Conservation (phyloP, 2,888 invertebrate species). For the Sialis fuliginosa region DNA sequence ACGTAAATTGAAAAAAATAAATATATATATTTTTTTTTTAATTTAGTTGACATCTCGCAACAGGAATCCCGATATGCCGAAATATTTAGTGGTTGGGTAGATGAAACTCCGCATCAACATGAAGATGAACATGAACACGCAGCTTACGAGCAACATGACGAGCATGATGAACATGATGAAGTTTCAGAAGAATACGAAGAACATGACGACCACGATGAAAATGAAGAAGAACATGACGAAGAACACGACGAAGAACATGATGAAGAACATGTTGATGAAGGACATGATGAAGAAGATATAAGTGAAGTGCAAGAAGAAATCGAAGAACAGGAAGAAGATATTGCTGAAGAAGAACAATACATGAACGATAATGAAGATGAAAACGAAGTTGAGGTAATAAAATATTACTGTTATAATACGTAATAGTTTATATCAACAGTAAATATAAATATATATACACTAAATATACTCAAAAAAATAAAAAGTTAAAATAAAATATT, state of each 20-base stretch:
- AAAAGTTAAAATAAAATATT: too few species aligned
- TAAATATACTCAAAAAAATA: too few species aligned
- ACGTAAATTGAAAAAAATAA: not conserved
- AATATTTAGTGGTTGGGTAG: constrained; percentile 64
- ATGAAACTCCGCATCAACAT: constrained; percentile 30
- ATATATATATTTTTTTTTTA: constrained; percentile 3
- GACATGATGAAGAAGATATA: too few species aligned
- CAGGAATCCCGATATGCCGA: constrained; percentile 54
- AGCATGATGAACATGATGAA: constrained; percentile 19
- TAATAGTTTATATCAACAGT: too few species aligned
- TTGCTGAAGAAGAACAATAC: constrained; percentile 9
- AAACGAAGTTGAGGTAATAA: too few species aligned
- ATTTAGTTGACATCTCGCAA: constrained; percentile 36
- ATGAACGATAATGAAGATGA: too few species aligned
- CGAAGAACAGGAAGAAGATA: constrained; percentile 10
- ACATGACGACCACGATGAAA: constrained; percentile 17
- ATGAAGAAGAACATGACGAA: constrained; percentile 15
- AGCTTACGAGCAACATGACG: constrained; percentile 34
- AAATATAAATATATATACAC: too few species aligned
- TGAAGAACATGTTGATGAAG: too few species aligned
- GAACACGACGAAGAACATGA: constrained; percentile 5
- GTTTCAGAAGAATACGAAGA: constrained; percentile 17
- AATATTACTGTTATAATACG: too few species aligned
- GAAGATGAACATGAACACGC: constrained; percentile 25
- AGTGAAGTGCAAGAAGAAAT: not conserved